These are phyloP conservation scores for Mylabris sibirica DNA, from an alignment of 2,888 invertebrate genomes.

Conservation along the genomic window DNA sequence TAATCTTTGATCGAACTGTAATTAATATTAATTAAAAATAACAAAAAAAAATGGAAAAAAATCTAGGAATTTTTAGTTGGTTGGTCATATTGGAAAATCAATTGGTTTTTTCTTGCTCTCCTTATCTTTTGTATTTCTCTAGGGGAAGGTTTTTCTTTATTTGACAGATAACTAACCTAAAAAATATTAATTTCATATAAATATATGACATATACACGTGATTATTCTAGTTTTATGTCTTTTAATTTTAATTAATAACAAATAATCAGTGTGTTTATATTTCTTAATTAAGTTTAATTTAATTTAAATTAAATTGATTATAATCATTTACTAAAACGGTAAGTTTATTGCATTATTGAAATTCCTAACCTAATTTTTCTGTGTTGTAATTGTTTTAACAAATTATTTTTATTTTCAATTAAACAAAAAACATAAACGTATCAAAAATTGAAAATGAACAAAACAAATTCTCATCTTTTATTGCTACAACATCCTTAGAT, in stretches of 20 bases:
- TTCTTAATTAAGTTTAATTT: not conserved
- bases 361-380: not conserved
- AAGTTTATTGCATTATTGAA: not conserved
- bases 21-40: not conserved
- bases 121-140: not conserved
- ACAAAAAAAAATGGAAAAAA: not conserved
- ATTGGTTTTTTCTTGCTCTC: not conserved
- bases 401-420: not conserved
- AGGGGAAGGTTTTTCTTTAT: not conserved
- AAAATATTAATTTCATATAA: not conserved
- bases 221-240: not conserved
- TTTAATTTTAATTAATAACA: not conserved
- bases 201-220: not conserved
- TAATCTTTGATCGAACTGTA: constrained; percentile 4
- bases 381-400: not conserved
- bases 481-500: not conserved
- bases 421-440: not conserved
- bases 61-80: not conserved
- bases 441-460: too few relatives aligned
- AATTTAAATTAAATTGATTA: not conserved
- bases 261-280: not conserved
- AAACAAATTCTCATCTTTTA: constrained; percentile 7
- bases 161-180: constrained; percentile 12
- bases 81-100: constrained; percentile 12
- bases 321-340: not conserved